phyloP scores from a whole-genome alignment of 2,888 invertebrate genomes.

The Stenolophus ochropezus region DNA sequence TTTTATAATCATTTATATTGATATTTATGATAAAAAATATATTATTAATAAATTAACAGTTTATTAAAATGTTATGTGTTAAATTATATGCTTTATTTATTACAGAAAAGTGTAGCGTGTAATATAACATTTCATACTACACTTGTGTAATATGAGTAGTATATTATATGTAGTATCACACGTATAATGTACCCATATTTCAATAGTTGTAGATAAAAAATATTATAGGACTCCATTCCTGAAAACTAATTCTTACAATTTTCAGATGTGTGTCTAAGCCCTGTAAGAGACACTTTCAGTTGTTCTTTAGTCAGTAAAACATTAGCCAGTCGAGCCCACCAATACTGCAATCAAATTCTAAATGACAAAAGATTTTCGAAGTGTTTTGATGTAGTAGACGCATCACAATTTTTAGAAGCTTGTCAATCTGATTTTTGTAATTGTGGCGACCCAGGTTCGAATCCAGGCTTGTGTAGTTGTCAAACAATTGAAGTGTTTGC shows the following conservation, averaged over 20 bases:
- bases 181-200: too few relatives aligned
- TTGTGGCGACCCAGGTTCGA: conserved; percentile 74
- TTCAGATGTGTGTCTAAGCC: conserved; percentile 66
- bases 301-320: conserved; percentile 63
- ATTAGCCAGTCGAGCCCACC: conserved; percentile 73
- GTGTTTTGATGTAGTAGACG: conserved; percentile 80
- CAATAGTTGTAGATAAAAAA: too few relatives aligned
- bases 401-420: conserved; percentile 79
- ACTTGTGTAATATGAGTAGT: too few relatives aligned
- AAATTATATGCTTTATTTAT: too few relatives aligned
- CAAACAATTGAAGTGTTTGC: conserved; percentile 85
- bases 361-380: conserved; percentile 79
- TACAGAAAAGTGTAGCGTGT: too few relatives aligned
- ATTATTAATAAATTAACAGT: too few relatives aligned
- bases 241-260: background rate
- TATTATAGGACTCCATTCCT: too few relatives aligned
- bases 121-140: too few relatives aligned
- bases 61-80: too few relatives aligned
- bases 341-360: conserved; percentile 80
- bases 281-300: conserved; percentile 70
- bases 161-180: too few relatives aligned
- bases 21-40: too few relatives aligned
- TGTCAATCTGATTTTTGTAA: conserved; percentile 90
- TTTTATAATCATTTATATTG: too few relatives aligned
- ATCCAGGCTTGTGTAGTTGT: conserved; percentile 82